These are phyloP conservation scores for Trachemys scripta DNA, from an alignment of 2,113 vertebrate genomes.

Conservation along the genomic window DNA sequence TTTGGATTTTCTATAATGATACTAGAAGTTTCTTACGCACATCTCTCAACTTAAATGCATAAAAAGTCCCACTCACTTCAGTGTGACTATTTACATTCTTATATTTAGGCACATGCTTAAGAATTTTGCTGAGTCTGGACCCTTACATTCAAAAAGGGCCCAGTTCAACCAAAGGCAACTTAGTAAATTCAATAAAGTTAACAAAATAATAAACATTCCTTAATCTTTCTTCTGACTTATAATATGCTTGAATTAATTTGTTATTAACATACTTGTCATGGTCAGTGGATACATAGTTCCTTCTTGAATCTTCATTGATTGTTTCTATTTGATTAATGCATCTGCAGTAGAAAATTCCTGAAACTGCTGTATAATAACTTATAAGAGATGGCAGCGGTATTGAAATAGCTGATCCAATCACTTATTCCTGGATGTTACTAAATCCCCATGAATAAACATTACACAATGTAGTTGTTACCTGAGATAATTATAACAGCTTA, in stretches of 20 bases:
- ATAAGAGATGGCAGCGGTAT: neutral
- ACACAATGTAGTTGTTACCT: neutral
- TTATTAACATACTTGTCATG: neutral
- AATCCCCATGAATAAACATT: neutral
- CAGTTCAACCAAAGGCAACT: neutral
- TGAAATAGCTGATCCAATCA: neutral
- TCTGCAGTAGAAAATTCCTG: neutral
- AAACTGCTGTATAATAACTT: neutral
- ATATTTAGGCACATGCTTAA: neutral
- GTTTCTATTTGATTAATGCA: neutral
- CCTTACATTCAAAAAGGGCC: neutral
- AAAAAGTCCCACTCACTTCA: neutral
- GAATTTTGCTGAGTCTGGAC: neutral
- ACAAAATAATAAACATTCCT: neutral
- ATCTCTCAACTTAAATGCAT: neutral
- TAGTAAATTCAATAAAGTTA: neutral
- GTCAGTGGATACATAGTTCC: neutral
- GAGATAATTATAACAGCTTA: neutral
- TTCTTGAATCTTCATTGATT: neutral
- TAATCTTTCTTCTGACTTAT: neutral
- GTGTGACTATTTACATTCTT: neutral
- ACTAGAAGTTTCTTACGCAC: neutral
- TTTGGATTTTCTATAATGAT: neutral
- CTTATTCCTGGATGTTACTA: neutral
- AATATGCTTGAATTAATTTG: neutral